These are phyloP conservation scores for Pharmacophagus antenor DNA, from an alignment of 2,888 invertebrate species.

Conservation along the genomic window DNA sequence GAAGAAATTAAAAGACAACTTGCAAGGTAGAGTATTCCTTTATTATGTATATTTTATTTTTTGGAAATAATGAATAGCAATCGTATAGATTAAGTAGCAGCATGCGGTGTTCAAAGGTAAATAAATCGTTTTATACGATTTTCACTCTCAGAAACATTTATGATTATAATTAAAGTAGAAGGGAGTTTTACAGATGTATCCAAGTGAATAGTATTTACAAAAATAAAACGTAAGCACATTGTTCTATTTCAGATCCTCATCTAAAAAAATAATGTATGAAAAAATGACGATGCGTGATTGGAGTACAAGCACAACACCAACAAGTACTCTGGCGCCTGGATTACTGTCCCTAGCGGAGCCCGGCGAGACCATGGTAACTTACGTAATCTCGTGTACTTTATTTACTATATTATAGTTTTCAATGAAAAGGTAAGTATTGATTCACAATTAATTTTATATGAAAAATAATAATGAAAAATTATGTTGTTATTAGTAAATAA, in stretches of 20 bases:
- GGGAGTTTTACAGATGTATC: neutral
- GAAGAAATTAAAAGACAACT: too few species aligned
- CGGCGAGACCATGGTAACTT: constrained; percentile 60
- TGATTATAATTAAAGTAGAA: neutral
- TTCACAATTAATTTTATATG: too few species aligned
- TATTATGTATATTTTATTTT: neutral
- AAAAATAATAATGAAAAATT: too few species aligned
- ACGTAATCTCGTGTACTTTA: too few species aligned
- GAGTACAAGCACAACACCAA: constrained; percentile 65
- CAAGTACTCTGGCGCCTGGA: constrained; percentile 64
- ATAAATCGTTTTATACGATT: too few species aligned
- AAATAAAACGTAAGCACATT: neutral
- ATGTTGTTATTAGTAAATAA: too few species aligned
- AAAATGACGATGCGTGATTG: constrained; percentile 78
- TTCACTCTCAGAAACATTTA: too few species aligned
- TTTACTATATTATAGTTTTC: too few species aligned
- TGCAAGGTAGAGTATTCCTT: too few species aligned
- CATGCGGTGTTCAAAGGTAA: too few species aligned
- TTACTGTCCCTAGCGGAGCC: constrained; percentile 73
- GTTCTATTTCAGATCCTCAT: constrained; percentile 64
- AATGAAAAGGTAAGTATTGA: too few species aligned
- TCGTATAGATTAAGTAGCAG: neutral
- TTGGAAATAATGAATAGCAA: neutral
- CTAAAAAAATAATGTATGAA: constrained; percentile 77
- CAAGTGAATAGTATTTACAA: neutral